Conservation (phyloP, 2,888 invertebrate species). For the Cerceris rybyensis region DNA sequence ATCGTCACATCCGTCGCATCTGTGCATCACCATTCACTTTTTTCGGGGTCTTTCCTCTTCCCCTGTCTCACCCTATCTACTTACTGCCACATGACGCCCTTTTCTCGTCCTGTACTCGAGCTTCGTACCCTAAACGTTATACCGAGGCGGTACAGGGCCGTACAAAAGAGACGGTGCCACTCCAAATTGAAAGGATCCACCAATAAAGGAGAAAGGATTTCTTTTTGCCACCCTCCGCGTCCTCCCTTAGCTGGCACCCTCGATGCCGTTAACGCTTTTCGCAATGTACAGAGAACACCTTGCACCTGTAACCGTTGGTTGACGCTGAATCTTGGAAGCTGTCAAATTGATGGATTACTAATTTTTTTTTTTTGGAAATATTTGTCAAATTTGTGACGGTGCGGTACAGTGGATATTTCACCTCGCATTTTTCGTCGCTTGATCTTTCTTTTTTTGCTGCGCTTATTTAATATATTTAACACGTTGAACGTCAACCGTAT, state of each 20-base stretch:
- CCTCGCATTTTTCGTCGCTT: too few relatives aligned
- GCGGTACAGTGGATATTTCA: not conserved
- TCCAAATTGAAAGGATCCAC: conserved; percentile 52
- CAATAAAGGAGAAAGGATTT: conserved; percentile 47
- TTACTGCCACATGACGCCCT: conserved; percentile 59
- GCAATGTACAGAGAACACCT: conserved; percentile 17
- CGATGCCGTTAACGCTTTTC: conserved; percentile 43
- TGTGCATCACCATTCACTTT: conserved; percentile 75
- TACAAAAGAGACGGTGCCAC: conserved; percentile 53
- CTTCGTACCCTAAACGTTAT: conserved; percentile 39
- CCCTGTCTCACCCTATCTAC: conserved; percentile 51
- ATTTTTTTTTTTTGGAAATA: not conserved
- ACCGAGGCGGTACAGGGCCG: conserved; percentile 48
- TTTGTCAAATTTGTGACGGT: too few relatives aligned
- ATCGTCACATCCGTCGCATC: conserved; percentile 79
- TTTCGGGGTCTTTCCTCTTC: conserved; percentile 38
- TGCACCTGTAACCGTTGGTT: conserved; percentile 50
- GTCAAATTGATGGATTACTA: not conserved
- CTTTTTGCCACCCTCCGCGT: conserved; percentile 4
- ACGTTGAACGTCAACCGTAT: too few relatives aligned
- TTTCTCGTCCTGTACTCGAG: conserved; percentile 25
- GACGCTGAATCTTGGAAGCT: conserved; percentile 2
- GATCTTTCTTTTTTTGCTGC: too few relatives aligned
- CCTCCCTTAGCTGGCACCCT: conserved; percentile 35
- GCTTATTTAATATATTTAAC: too few relatives aligned